Conservation (phyloP, 2,797 vertebrate genomes). For the Cyprinella venusta region DNA sequence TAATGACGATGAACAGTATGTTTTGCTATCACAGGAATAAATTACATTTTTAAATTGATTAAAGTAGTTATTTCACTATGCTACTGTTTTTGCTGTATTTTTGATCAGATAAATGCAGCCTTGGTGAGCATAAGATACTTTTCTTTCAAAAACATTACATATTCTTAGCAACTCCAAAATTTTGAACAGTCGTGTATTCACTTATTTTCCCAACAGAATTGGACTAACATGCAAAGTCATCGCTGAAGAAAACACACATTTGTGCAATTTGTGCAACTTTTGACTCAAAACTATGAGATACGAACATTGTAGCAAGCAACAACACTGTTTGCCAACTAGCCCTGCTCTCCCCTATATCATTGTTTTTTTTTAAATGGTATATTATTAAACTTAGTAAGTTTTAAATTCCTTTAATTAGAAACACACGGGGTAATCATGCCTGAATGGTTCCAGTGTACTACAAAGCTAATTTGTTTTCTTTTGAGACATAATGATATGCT, state of each 20-base stretch:
- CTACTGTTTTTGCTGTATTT: neutral
- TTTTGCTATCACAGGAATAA: neutral
- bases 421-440: neutral
- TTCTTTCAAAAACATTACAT: neutral
- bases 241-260: neutral
- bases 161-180: neutral
- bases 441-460: constrained; percentile 1
- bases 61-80: no score
- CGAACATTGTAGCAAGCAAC: neutral
- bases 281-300: neutral
- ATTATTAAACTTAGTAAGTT: neutral
- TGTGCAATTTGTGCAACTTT: neutral
- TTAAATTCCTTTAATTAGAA: neutral
- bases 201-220: neutral
- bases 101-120: neutral
- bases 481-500: neutral
- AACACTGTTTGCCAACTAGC: neutral
- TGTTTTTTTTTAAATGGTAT: neutral
- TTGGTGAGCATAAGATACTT: neutral
- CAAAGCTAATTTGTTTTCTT: neutral
- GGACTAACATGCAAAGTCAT: neutral
- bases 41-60: neutral
- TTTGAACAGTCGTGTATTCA: neutral
- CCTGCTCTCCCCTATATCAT: neutral
- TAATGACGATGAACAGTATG: neutral